Evolutionary conservation across 2,888 invertebrate genomes (phyloP), one percentile per base, ranked within the genome.

Genomic region (Galerucella calmariensis): DNA sequence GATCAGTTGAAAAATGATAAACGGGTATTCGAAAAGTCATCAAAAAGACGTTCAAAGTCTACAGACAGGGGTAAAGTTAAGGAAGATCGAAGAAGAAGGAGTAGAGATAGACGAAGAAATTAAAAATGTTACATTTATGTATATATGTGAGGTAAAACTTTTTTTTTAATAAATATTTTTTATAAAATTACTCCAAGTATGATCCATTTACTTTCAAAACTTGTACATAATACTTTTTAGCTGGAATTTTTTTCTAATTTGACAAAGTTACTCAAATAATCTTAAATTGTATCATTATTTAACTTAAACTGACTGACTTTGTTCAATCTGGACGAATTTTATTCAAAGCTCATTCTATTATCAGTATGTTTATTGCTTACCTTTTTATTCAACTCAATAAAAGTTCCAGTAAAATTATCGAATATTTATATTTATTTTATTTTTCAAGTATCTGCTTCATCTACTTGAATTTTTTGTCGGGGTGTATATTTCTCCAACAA

Each of bases 401-500:
- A 16, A 58, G 63, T 76, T 73, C 58, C 14, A 69, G 67, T 51
- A 69, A 59, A 69, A 56, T 56, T 16, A 24, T 20, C 56, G 58
- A 63, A 68, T 66, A 66, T 73, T 59, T 63, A 67, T n/a, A n/a
- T n/a, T n/a, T n/a, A n/a, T n/a, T n/a, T 53, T 24, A 51, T 14
- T 62, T 72, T 73, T 41, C 68, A 61, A 69, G 75, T 79, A 67
- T 82, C 81, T 41, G 75, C 78, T 75, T 83, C 83, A 67, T 83
- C 83, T 14, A 81, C 80, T 9, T 59, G 69, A 24, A 82, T 48
- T 74, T 75, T 78, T 8, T 79, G 78, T 8, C 41, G 59, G 8
- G 81, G 78, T 6, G 82, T 82, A 46, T 82, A 76, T 41, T 80
- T 76, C 58, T 84, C 80, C 51, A 87, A 44, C 67, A 87, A 69